Evolutionary conservation across 2,888 invertebrate species (phyloP).

Genomic region (Acleris literana): DNA sequence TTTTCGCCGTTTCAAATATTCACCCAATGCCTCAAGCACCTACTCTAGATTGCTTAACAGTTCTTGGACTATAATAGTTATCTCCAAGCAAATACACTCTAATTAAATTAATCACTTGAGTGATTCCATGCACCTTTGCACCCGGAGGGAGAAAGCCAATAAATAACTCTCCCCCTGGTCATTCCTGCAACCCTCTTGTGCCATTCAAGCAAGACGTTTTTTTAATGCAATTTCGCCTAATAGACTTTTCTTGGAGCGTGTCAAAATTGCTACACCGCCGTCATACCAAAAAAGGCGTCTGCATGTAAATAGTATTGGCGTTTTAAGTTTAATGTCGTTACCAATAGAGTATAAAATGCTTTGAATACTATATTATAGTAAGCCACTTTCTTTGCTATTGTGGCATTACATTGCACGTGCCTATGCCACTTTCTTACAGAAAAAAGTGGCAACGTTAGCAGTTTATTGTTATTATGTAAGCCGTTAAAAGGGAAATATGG

Average conservation of each 20-base stretch:
- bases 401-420: slow-evolving; percentile 16
- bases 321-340: no score
- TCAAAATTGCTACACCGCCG: slow-evolving; percentile 15
- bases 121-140: slow-evolving; percentile 20
- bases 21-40: no score
- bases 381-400: no score
- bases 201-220: slow-evolving; percentile 16
- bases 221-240: slow-evolving; percentile 14
- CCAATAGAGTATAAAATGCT: no score
- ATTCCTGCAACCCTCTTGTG: slow-evolving; percentile 17
- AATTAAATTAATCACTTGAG: slow-evolving; percentile 32
- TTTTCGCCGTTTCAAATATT: no score
- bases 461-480: no score
- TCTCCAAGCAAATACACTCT: neutral
- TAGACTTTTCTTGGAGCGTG: slow-evolving; percentile 21
- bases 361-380: no score
- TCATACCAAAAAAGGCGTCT: no score
- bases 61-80: no score
- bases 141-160: slow-evolving; percentile 11
- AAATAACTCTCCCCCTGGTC: slow-evolving; percentile 33
- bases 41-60: no score
- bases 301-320: no score
- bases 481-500: no score
- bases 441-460: neutral
- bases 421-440: neutral